Conservation (phyloP, 2,888 invertebrate species). For the Drosophila phalerata region DNA sequence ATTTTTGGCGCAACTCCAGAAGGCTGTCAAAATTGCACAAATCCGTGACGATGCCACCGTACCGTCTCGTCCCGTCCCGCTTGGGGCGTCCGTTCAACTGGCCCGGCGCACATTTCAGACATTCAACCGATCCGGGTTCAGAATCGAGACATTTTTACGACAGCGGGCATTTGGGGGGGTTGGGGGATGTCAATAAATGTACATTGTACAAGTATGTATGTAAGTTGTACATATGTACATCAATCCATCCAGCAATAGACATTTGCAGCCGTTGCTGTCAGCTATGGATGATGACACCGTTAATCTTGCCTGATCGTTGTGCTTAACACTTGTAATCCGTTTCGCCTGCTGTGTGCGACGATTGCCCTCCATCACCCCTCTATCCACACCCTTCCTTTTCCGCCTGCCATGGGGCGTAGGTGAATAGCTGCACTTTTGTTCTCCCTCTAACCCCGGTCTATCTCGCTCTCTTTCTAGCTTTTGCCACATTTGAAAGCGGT, state of each 20-base stretch:
- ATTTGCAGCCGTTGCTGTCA: conserved; percentile 60
- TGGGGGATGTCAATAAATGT: background rate
- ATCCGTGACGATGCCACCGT: conserved; percentile 56
- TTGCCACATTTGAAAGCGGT: conserved; percentile 27
- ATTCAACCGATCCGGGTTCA: conserved; percentile 17
- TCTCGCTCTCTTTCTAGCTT: too few relatives aligned
- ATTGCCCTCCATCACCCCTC: background rate
- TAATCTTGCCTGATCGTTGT: conserved; percentile 50
- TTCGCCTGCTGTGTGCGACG: conserved; percentile 49
- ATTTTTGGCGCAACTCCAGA: conserved; percentile 76
- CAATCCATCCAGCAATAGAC: conserved; percentile 56
- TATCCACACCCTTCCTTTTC: background rate
- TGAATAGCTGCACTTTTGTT: conserved; percentile 43
- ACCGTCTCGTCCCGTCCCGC: conserved; percentile 18
- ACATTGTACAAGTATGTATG: background rate
- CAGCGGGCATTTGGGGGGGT: background rate
- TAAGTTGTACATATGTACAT: conserved; percentile 22
- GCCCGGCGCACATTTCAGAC: conserved; percentile 14
- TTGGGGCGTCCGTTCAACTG: conserved; percentile 21
- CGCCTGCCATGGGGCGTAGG: conserved; percentile 32
- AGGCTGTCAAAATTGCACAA: conserved; percentile 71
- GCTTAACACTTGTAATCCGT: conserved; percentile 64
- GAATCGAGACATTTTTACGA: conserved; percentile 2
- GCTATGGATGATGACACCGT: conserved; percentile 45
- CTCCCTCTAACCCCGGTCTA: background rate